Evolutionary conservation across 2,888 invertebrate genomes (phyloP).

Genomic region (Drosophila paranaensis): DNA sequence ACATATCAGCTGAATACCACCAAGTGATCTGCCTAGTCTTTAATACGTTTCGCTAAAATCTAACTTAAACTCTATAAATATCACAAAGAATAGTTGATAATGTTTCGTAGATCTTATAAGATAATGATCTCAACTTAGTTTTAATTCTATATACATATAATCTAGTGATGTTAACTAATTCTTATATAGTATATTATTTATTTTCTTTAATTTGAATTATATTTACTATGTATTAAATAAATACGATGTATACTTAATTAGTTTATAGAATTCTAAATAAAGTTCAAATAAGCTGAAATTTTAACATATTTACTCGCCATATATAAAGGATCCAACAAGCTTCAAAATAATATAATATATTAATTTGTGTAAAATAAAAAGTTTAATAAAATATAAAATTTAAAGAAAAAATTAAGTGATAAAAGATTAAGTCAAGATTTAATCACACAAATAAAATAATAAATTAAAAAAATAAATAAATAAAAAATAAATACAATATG

Average conservation of each 20-base stretch:
- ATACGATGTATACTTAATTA: background rate
- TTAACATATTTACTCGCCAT: background rate
- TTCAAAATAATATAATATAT: no score
- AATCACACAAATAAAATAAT: no score
- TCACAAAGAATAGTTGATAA: background rate
- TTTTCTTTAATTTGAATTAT: background rate
- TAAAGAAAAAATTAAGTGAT: no score
- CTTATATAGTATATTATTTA: slow-evolving; percentile 2
- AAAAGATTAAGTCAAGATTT: no score
- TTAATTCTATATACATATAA: background rate
- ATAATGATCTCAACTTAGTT: slow-evolving; percentile 33
- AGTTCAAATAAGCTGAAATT: background rate
- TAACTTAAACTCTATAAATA: background rate
- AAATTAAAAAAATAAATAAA: no score
- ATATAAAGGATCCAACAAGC: no score
- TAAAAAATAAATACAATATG: no score
- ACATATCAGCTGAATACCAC: slow-evolving; percentile 47
- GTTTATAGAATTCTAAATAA: background rate
- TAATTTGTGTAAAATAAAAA: no score
- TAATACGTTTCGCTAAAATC: background rate
- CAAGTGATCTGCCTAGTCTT: slow-evolving; percentile 40
- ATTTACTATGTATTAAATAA: no score
- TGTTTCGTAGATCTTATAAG: slow-evolving; percentile 1
- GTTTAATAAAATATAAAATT: no score
- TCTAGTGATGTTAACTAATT: background rate